Conservation (phyloP, 1,140 invertebrate genomes). For the Drosophila bocqueti region DNA sequence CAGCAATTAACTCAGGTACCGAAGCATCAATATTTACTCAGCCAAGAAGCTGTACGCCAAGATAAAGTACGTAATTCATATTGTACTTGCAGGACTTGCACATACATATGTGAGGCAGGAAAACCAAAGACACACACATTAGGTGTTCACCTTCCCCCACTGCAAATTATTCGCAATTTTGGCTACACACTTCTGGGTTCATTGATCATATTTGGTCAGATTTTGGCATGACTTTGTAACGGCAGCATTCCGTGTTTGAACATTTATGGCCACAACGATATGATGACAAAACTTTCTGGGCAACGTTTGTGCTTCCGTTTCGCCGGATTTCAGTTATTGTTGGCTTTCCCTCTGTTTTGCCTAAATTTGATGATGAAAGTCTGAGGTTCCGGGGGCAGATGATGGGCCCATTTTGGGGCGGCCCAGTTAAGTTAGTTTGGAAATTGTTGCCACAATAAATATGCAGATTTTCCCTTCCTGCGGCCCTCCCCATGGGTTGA, state of each 20-base stretch:
- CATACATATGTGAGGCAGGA: slow-evolving; percentile 6
- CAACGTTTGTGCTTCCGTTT: slow-evolving; percentile 39
- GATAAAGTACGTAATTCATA: slow-evolving; percentile 4
- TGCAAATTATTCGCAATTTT: slow-evolving; percentile 36
- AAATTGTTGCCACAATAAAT: slow-evolving; percentile 74
- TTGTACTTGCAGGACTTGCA: neutral
- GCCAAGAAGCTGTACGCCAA: neutral
- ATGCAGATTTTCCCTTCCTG: slow-evolving; percentile 55
- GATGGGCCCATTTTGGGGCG: slow-evolving; percentile 11
- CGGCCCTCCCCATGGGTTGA: slow-evolving; percentile 6
- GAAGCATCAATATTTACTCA: slow-evolving; percentile 38
- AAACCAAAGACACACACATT: slow-evolving; percentile 12
- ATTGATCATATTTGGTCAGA: slow-evolving; percentile 43
- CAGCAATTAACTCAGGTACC: slow-evolving; percentile 28
- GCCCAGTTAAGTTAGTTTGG: slow-evolving; percentile 69
- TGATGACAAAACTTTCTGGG: slow-evolving; percentile 59
- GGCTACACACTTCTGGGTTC: slow-evolving; percentile 24
- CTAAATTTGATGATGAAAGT: slow-evolving; percentile 49
- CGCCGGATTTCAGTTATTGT: slow-evolving; percentile 47
- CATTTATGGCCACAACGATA: slow-evolving; percentile 40
- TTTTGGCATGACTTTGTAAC: slow-evolving; percentile 26
- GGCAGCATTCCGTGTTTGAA: slow-evolving; percentile 26
- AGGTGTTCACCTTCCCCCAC: neutral
- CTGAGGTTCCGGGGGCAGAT: neutral
- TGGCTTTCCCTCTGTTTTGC: slow-evolving; percentile 50